Conservation (phyloP, 2,113 vertebrate genomes). For the Cyanistes caeruleus region DNA sequence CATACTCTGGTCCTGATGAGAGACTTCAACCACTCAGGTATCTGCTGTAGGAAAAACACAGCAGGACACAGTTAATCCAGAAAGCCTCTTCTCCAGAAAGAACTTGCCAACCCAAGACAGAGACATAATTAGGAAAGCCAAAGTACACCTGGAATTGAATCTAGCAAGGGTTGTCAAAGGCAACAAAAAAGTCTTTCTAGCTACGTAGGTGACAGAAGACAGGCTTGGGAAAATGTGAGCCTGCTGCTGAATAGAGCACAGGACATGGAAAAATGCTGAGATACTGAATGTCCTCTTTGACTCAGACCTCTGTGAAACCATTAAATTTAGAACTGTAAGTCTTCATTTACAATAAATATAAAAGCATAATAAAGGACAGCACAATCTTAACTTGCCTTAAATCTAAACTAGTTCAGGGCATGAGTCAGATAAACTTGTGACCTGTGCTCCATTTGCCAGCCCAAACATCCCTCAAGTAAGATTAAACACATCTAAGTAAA, state of each 20-base stretch:
- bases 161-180: neutral
- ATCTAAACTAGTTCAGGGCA: neutral
- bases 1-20: neutral
- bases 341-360: neutral
- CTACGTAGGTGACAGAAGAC: neutral
- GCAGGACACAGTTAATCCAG: neutral
- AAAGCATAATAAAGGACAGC: neutral
- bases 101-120: neutral
- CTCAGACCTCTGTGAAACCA: neutral
- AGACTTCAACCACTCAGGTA: neutral
- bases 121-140: neutral
- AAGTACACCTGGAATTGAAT: neutral
- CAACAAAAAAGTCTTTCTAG: neutral
- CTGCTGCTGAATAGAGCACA: neutral
- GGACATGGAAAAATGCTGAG: neutral
- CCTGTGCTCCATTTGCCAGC: neutral
- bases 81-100: fast-evolving
- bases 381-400: neutral
- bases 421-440: neutral
- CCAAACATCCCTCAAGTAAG: neutral
- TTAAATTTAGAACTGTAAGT: neutral
- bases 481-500: neutral
- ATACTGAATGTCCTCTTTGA: neutral
- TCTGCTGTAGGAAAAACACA: neutral
- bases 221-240: neutral